These are phyloP conservation scores for Synanthedon formicaeformis DNA, from an alignment of 2,888 invertebrate genomes.

Conservation along the genomic window DNA sequence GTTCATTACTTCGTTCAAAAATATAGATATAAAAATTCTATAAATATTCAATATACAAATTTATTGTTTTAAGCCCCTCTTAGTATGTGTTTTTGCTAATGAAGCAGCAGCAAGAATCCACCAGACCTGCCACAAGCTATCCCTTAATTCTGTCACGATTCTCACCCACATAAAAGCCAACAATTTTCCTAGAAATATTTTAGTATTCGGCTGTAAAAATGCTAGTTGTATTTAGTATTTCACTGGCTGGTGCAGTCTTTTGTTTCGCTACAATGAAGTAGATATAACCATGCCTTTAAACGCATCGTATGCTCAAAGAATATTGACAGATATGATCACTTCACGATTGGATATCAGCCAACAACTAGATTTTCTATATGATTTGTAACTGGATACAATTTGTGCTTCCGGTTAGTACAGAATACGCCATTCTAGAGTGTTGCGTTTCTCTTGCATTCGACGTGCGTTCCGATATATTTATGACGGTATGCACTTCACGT, in stretches of 20 bases:
- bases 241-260: not conserved
- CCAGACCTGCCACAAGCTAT: too few species aligned
- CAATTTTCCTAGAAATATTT: too few species aligned
- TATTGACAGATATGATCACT: slow-evolving; percentile 71
- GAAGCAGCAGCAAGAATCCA: too few species aligned
- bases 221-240: too few species aligned
- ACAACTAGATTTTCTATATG: slow-evolving; percentile 60
- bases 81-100: too few species aligned
- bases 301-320: slow-evolving; percentile 55
- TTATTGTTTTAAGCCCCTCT: too few species aligned
- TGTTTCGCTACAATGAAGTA: not conserved
- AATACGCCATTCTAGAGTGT: slow-evolving; percentile 55
- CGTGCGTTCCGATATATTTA: slow-evolving; percentile 54
- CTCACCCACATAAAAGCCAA: too few species aligned
- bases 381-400: slow-evolving; percentile 61
- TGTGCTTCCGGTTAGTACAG: slow-evolving; percentile 63
- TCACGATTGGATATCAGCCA: slow-evolving; percentile 63
- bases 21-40: too few species aligned
- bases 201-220: too few species aligned
- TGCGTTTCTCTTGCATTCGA: slow-evolving; percentile 47
- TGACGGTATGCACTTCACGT: slow-evolving; percentile 42
- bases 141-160: too few species aligned
- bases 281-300: slow-evolving; percentile 27
- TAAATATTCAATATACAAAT: too few species aligned
- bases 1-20: too few species aligned